A percentile compares a stretch with the other conserved stretches of the same genome.
Evolutionary conservation across 2,888 invertebrate species (phyloP).

Genomic region (Synergus umbraculus): DNA sequence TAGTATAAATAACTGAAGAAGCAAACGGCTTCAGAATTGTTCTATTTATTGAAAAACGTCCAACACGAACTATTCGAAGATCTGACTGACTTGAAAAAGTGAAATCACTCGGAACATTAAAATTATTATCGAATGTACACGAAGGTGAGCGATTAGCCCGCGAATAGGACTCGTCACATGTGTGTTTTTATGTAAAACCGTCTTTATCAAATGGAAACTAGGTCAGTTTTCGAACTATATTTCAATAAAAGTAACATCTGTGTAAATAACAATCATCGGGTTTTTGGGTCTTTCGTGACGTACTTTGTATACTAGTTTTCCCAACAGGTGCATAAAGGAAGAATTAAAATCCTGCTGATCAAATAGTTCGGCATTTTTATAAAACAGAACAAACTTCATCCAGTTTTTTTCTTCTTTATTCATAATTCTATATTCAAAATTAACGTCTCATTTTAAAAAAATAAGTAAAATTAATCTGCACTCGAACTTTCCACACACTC

Average conservation of each 20-base stretch:
- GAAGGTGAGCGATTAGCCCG: conserved; percentile 14
- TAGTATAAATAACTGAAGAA: neutral
- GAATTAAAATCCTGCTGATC: no score
- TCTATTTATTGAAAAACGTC: neutral
- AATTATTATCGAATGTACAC: conserved; percentile 21
- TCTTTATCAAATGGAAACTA: conserved; percentile 34
- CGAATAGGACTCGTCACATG: neutral
- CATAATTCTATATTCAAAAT: no score
- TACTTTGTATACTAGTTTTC: neutral
- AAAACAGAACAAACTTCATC: no score
- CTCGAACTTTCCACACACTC: conserved; percentile 4
- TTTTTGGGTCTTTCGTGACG: neutral
- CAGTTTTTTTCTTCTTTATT: no score
- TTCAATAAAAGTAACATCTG: conserved; percentile 17
- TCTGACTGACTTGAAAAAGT: conserved; percentile 19
- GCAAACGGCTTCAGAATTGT: neutral
- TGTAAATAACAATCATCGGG: neutral
- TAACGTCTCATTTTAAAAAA: no score
- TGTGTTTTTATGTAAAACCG: conserved; percentile 35
- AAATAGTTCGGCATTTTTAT: no score
- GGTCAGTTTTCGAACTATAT: conserved; percentile 24
- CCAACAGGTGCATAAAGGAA: no score
- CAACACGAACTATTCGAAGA: neutral
- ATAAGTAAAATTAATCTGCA: neutral
- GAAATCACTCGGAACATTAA: conserved; percentile 35